Evolutionary conservation across 2,888 invertebrate species (phyloP), one percentile per base, ranked within the genome.

Genomic region (Reticulitermes lucifugus): DNA sequence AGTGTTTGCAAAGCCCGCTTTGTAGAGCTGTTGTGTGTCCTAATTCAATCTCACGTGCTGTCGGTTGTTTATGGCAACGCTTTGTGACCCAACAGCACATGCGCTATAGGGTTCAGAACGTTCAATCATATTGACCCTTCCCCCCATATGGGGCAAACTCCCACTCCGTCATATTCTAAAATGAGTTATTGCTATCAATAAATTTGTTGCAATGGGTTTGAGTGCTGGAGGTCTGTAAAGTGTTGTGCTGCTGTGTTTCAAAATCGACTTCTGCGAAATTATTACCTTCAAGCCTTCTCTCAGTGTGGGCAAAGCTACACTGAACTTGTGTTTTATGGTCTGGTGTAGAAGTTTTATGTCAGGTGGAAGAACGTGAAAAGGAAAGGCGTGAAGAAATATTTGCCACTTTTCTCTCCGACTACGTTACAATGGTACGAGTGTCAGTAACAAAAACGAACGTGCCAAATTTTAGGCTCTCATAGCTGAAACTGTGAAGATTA

Each of bases 161-260:
- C 70, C 70, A 10, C 70, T 46, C 7, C 46, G 46, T 71, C 71
- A 12, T 70, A 12, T 35, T 71, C 71, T 18, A 25, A 71, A 71
- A 71, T 71, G 71, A 71, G 71, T 71, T 71, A 71, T 71, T 71
- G 25, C 71, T 71, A 35, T 71, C 71, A 71, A 71, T 71, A 71
- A 71, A 71, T 71, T 71, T 10, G 0, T 71, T 71, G 71, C 25
- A 29, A 25, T 71, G 71, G 25, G 71, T 35, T 35, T 29, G 71
- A 21, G 60, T 60, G 60, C n/a, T n/a, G 21, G n/a, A 22, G 21
- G 1, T 60, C 6, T 60, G 60, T n/a, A 18, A 60, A 60, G 10
- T n/a, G 60, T 46, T 60, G 60, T 60, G 6, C 60, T 7, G 60
- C 60, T 14, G 10, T 60, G 60, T 60, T 21, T n/a, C 60, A 60